Evolutionary conservation across 1,140 invertebrate species (phyloP).

Genomic region (Drosophila pachea): DNA sequence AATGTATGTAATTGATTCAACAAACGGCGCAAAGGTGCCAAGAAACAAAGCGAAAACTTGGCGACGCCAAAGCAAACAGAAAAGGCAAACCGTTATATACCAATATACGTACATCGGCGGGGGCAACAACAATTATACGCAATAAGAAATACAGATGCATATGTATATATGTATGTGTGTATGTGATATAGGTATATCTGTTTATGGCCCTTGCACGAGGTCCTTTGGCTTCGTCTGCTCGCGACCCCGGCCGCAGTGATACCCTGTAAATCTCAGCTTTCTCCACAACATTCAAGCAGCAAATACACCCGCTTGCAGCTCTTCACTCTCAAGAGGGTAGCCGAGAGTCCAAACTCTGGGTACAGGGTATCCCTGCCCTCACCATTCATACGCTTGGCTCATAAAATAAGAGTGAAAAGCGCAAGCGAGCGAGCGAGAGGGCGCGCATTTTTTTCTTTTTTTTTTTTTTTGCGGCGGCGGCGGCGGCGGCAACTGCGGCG

Average conservation of each 20-base stretch:
- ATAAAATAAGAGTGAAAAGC: constrained; percentile 40
- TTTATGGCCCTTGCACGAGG: neutral
- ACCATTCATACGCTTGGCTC: constrained; percentile 22
- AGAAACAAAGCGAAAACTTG: constrained; percentile 54
- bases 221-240: constrained; percentile 2
- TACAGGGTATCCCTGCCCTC: constrained; percentile 5
- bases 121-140: constrained; percentile 75
- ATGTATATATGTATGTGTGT: neutral
- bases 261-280: too few relatives aligned
- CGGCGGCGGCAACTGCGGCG: constrained; percentile 17
- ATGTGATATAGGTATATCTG: neutral
- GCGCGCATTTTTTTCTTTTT: constrained; percentile 10
- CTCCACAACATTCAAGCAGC: too few relatives aligned
- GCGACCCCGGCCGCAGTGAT: too few relatives aligned
- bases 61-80: constrained; percentile 21
- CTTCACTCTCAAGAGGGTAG: too few relatives aligned
- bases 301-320: too few relatives aligned
- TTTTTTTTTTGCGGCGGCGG: constrained; percentile 1
- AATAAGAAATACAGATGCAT: constrained; percentile 63
- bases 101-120: constrained; percentile 16
- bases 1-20: constrained; percentile 75
- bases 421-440: neutral
- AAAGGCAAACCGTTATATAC: neutral
- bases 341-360: neutral
- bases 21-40: constrained; percentile 67